Evolutionary conservation across 1,140 invertebrate species (phyloP), one percentile per base, ranked within the genome.

Genomic region (Aleiodes sp.): DNA sequence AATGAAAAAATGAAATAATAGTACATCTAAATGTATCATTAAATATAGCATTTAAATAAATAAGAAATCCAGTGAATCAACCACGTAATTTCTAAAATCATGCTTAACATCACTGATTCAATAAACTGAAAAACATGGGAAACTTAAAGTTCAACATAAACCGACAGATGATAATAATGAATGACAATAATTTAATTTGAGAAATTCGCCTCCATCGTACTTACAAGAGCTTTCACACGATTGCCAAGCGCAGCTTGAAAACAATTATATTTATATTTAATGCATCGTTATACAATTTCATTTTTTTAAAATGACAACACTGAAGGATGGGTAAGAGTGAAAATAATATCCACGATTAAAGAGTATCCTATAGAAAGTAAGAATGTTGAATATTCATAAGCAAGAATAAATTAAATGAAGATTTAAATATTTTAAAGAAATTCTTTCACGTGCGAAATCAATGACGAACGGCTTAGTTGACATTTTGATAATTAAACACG

Each of bases 201-300:
- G 24, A 21, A 24, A 26, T 26, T 56, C 4, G 57, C 9, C 29
- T 14, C 26, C 14, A 63, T 37, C n/a, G 67, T 77, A 77, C 77
- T 77, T 79, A 79, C 77, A 68, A 74, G 63, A 67, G 73, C 67
- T 68, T 63, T 67, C 61, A 52, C 71, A 60, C 24, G 68, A 71
- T 66, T 70, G 60, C 71, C 75, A 70, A 74, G 65, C 70, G 76
- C 74, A 74, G 78, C 78, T 79, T 79, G 76, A 73, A 79, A 79
- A 78, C 74, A 70, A 76, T 60, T 3, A 65, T 63, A 43, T 46
- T 57, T 57, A 37, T 37, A 41, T 52, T 52, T 52, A 24, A 52
- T 52, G 46, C 46, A 52, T 52, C n/a, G 46, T 52, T 52, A 52
- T 52, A 24, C 46, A 52, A 4, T 35, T 52, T 52, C 19, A 24